phyloP scores from a whole-genome alignment of 2,888 invertebrate genomes.

The Xanthorhoe designata region DNA sequence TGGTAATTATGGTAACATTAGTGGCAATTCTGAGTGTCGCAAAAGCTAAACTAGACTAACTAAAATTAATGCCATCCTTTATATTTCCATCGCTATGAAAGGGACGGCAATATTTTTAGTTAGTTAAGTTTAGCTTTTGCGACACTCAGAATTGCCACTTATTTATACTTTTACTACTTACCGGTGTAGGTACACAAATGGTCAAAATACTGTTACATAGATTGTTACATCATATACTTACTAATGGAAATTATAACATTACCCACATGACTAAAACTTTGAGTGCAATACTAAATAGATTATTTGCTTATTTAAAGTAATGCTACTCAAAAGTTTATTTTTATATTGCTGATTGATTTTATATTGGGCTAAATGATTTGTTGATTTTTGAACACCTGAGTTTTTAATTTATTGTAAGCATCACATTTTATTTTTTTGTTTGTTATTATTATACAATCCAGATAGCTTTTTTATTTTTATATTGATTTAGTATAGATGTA shows the following conservation, averaged over 20 bases:
- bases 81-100: too few relatives aligned
- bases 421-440: conserved; percentile 5
- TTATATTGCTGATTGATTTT: neutral
- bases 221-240: neutral
- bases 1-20: too few relatives aligned
- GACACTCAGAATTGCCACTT: too few relatives aligned
- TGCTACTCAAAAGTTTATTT: neutral
- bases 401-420: neutral
- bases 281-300: conserved; percentile 15
- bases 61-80: too few relatives aligned
- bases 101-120: too few relatives aligned
- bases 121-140: too few relatives aligned
- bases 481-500: conserved; percentile 13
- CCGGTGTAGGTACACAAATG: neutral
- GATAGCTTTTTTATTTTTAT: conserved; percentile 17
- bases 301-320: neutral
- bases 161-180: neutral
- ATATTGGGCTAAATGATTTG: too few relatives aligned
- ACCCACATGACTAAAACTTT: conserved; percentile 2
- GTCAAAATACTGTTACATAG: conserved; percentile 5
- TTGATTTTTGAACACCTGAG: neutral
- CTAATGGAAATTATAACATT: neutral
- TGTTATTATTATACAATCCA: neutral
- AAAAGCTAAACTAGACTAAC: too few relatives aligned
- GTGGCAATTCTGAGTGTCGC: too few relatives aligned